Base-by-base conservation (phyloP, 2,113 vertebrate species). In the Callipepla californica region DNA sequence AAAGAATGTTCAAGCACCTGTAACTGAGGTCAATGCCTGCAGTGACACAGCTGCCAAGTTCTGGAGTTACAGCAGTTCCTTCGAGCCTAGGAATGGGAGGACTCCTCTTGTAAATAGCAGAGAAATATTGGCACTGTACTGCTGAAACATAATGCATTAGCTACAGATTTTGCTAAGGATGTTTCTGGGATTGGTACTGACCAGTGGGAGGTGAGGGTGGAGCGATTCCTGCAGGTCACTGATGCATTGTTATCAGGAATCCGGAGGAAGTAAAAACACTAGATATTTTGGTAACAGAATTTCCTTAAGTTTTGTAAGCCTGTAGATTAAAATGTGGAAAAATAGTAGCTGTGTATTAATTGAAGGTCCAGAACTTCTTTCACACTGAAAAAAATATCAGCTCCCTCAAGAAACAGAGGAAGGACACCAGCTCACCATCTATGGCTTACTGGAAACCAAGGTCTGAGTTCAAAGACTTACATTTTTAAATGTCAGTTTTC, bases 211-310 rank as follows among this genome's bases (percentile, higher is more conserved):
- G 88, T 92, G 48, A 95, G 95, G 96, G 96, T 96, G 96, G 96
- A 92, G 96, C 67, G 80, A 95, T 94, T 96, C 96, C 95, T 96
- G 96, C 73, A 93, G 90, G 68, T 83, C 88, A 88, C 26, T 94
- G 96, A 90, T 88, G 95, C 61, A 96, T 96, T 96, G 96, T 96
- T 96, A 93, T 32, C 50, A 90, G 83, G 76, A 96, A 95, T 96
- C 96, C 96, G 88, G 96, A 96, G 96, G 96, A 96, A 96, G 9
- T 53, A 38, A 83, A 93, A 96, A 78, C 93, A 93, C 72, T 91
- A 77, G 82, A 90, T 92, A 96, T 95, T 96, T 95, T 80, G 73
- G 93, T 80, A 94, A 78, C 76, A 95, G 87, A 94, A 94, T 94
- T 96, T 96, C 96, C 96, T 96, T 55, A 70, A 70, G 61, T 86